These are phyloP conservation scores for Clostera curtula DNA, from an alignment of 2,888 invertebrate genomes.

Conservation along the genomic window DNA sequence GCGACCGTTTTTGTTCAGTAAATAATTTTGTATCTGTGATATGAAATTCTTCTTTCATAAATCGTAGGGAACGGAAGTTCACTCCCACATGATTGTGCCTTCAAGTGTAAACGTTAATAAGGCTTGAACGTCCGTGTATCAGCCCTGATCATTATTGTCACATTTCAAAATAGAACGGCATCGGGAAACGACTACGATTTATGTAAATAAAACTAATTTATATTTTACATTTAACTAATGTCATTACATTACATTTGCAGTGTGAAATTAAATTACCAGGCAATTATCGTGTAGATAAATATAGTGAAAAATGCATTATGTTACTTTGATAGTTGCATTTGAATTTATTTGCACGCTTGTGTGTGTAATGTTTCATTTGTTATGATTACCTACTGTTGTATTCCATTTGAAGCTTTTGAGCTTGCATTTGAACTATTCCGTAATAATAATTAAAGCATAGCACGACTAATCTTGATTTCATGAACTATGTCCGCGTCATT, in stretches of 20 bases:
- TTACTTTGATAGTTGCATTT: neutral
- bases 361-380: no score
- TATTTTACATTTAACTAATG: neutral
- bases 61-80: no score
- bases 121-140: no score
- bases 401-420: no score
- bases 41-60: no score
- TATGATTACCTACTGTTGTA: no score
- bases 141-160: neutral
- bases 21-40: no score
- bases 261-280: constrained; percentile 1
- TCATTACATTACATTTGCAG: neutral
- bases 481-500: constrained; percentile 57
- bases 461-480: constrained; percentile 38
- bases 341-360: neutral
- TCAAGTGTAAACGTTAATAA: no score
- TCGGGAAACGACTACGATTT: neutral
- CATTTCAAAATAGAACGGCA: neutral
- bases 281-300: no score
- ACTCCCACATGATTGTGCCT: no score
- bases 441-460: constrained; percentile 32
- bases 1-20: no score
- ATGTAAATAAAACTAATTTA: neutral
- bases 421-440: constrained; percentile 30
- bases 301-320: neutral